These are phyloP conservation scores for Crambe crambe DNA, from an alignment of 37 sponge, comb jelly and placozoan genomes.

Conservation along the genomic window DNA sequence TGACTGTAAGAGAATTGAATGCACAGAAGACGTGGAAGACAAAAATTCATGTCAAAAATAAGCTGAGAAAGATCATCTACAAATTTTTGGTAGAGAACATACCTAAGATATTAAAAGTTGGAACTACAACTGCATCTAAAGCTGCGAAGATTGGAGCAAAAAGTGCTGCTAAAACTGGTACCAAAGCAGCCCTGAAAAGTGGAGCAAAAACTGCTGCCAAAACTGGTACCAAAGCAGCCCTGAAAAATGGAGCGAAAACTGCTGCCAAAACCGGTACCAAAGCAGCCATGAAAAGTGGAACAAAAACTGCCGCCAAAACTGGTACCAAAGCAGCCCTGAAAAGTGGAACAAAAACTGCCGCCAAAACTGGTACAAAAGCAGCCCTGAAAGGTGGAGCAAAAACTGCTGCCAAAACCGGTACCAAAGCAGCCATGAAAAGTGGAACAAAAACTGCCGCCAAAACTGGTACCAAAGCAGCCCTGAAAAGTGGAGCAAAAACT, in stretches of 20 bases:
- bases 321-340: neutral
- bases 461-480: neutral
- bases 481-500: neutral
- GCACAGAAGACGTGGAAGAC: too few relatives aligned
- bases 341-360: conserved; percentile 1
- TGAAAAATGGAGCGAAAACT: neutral
- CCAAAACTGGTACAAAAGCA: conserved; percentile 2
- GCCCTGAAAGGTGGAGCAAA: neutral
- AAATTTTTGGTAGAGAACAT: too few relatives aligned
- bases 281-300: neutral
- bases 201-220: neutral
- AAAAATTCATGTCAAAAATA: too few relatives aligned
- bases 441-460: neutral
- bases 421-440: neutral
- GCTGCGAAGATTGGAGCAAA: neutral
- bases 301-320: neutral
- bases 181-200: neutral
- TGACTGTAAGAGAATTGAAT: too few relatives aligned
- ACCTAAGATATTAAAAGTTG: too few relatives aligned
- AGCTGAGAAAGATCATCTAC: too few relatives aligned
- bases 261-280: neutral
- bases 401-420: neutral
- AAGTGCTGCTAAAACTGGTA: neutral
- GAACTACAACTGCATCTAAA: neutral
- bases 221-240: neutral